These are phyloP conservation scores for Novumbra hubbsi DNA, from an alignment of 2,797 vertebrate genomes.

Conservation along the genomic window DNA sequence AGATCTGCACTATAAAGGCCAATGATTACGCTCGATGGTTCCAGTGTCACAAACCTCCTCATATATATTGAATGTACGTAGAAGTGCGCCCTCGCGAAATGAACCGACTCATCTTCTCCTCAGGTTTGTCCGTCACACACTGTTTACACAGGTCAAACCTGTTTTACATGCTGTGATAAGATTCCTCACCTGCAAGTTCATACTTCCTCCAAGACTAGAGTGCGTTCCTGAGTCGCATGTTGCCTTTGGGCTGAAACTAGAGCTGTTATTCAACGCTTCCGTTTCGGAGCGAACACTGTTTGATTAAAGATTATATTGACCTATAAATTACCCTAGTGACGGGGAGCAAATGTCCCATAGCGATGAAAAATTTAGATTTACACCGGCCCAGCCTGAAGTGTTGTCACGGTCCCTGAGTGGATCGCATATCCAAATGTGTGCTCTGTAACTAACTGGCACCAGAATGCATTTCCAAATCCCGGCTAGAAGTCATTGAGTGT, in stretches of 20 bases:
- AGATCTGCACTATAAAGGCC: neutral
- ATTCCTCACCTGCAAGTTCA: neutral
- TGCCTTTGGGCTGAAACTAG: neutral
- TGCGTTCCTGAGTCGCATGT: neutral
- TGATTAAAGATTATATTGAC: conserved; percentile 71
- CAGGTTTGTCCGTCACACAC: too few species aligned
- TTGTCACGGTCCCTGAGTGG: neutral
- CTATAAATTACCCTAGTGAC: conserved; percentile 66
- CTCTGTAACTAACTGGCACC: neutral
- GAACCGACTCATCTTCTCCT: too few species aligned
- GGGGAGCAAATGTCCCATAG: conserved; percentile 55
- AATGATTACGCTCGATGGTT: too few species aligned
- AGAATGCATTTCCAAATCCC: neutral
- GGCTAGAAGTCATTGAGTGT: conserved; percentile 7
- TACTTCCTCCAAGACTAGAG: conserved; percentile 14
- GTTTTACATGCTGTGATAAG: too few species aligned
- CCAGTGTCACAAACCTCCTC: too few species aligned
- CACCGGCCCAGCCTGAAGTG: neutral
- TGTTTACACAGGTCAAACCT: too few species aligned
- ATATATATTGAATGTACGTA: too few species aligned
- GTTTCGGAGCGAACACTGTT: conserved; percentile 20
- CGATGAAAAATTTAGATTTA: conserved; percentile 55
- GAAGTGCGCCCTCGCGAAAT: too few species aligned
- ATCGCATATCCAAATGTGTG: neutral
- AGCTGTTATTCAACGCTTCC: conserved; percentile 3